phyloP scores from a whole-genome alignment of 2,888 invertebrate species.

The Callosobruchus maculatus region DNA sequence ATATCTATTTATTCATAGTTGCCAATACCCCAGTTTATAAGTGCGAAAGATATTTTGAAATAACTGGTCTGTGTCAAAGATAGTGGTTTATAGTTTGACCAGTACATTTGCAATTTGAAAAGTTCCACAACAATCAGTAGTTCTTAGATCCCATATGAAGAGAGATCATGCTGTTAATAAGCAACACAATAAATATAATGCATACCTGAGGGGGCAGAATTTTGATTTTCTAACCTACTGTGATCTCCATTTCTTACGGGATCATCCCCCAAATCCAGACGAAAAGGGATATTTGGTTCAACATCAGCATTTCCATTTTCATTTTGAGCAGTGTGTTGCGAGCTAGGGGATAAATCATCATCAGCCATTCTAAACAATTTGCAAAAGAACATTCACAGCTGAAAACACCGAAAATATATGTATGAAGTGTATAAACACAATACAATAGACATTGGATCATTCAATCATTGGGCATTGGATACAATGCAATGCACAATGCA shows the following conservation, averaged over 20 bases:
- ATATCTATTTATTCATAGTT: too few relatives aligned
- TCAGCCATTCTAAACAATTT: constrained; percentile 24
- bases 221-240: constrained; percentile 36
- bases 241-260: constrained; percentile 28
- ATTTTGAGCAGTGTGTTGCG: constrained; percentile 16
- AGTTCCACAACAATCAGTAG: too few relatives aligned
- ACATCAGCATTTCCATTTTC: constrained; percentile 23
- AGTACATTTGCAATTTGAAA: too few relatives aligned
- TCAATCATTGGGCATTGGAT: too few relatives aligned
- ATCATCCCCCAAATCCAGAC: constrained; percentile 38
- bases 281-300: constrained; percentile 26
- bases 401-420: not conserved
- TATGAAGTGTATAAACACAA: not conserved
- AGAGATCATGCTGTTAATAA: not conserved
- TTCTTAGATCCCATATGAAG: too few relatives aligned
- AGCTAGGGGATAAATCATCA: constrained; percentile 21
- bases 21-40: too few relatives aligned
- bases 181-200: not conserved
- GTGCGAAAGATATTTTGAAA: too few relatives aligned
- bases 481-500: too few relatives aligned
- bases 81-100: too few relatives aligned
- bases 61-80: too few relatives aligned
- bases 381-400: constrained; percentile 17
- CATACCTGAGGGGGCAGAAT: constrained; percentile 26
- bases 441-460: too few relatives aligned